A percentile compares a stretch with the other conserved stretches of the same genome.
These are phyloP conservation scores for Fundulus diaphanus DNA, from an alignment of 2,797 vertebrate species.

Conservation along the genomic window DNA sequence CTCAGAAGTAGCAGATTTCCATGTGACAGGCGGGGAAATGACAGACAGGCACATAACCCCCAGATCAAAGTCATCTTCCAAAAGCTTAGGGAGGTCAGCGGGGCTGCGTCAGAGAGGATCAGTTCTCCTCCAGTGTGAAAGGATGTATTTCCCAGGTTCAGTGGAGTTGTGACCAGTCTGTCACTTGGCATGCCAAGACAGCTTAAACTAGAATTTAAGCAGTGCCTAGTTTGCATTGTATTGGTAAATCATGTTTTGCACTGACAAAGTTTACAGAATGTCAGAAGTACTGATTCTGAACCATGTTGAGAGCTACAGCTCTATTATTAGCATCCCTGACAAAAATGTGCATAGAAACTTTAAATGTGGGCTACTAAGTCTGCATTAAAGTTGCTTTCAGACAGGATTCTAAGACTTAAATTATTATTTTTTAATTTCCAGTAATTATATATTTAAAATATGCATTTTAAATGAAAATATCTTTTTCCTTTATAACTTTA, in stretches of 20 bases:
- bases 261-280: background rate
- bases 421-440: too few species aligned
- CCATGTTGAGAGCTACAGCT: background rate
- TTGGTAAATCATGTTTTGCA: conserved; percentile 9
- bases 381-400: background rate
- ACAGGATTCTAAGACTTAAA: too few species aligned
- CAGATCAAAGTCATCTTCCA: conserved; percentile 37
- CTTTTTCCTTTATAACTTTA: too few species aligned
- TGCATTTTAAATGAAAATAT: too few species aligned
- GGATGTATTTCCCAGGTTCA: conserved; percentile 41
- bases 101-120: conserved; percentile 23
- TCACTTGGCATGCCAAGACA: conserved; percentile 18
- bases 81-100: conserved; percentile 35
- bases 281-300: background rate
- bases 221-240: background rate
- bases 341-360: background rate
- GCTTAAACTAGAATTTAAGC: conserved; percentile 7
- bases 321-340: background rate
- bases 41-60: conserved; percentile 27
- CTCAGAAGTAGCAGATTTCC: conserved; percentile 11
- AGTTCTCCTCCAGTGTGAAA: conserved; percentile 32
- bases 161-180: conserved; percentile 25
- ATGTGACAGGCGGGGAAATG: background rate
- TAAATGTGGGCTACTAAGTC: background rate
- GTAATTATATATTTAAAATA: too few species aligned